phyloP scores from a whole-genome alignment of 2,888 invertebrate species.

The Leptinotarsa juncta region DNA sequence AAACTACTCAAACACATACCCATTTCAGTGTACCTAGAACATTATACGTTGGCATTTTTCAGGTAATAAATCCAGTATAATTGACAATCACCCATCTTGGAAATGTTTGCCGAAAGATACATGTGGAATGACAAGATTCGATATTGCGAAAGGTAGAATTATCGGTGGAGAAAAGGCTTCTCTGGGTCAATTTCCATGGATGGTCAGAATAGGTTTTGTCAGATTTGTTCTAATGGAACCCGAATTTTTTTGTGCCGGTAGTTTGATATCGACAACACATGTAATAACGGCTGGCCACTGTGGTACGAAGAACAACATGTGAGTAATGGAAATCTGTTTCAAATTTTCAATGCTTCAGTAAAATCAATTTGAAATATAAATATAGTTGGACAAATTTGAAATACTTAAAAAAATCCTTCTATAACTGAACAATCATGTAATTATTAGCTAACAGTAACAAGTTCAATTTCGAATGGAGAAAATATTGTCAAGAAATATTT shows the following conservation, averaged over 20 bases:
- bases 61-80: not conserved
- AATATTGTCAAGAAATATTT: no score
- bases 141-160: slow-evolving; percentile 68
- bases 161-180: slow-evolving; percentile 72
- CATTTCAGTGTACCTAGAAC: no score
- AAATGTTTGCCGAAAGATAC: slow-evolving; percentile 51
- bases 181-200: slow-evolving; percentile 75
- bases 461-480: no score
- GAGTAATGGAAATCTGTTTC: slow-evolving; percentile 23
- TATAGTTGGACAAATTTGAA: no score
- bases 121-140: slow-evolving; percentile 50
- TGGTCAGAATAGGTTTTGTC: slow-evolving; percentile 70
- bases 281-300: slow-evolving; percentile 86
- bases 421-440: no score
- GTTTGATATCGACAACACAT: slow-evolving; percentile 78
- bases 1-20: no score
- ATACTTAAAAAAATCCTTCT: no score
- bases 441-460: no score
- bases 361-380: no score
- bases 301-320: slow-evolving; percentile 39
- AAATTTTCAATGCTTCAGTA: no score
- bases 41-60: not conserved
- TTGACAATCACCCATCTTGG: slow-evolving; percentile 27
- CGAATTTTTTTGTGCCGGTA: slow-evolving; percentile 73
- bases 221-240: slow-evolving; percentile 51